Base-by-base conservation (phyloP, 2,113 vertebrate species). In the Australoheros scitulus region DNA sequence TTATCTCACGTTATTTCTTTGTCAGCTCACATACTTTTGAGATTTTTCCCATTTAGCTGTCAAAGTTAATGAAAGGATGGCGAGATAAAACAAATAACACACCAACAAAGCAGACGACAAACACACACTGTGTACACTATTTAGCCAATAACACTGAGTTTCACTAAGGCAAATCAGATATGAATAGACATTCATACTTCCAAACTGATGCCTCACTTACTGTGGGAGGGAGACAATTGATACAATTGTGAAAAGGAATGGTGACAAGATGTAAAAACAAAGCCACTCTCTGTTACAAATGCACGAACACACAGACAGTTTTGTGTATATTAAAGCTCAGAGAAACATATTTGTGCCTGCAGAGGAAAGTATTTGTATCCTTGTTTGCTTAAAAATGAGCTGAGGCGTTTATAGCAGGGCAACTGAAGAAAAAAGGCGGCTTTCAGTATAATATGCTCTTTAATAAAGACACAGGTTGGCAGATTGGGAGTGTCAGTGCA, bases 401-500 rank as follows among this genome's bases (percentile, higher is more conserved):
- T 20, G 58, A 65, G 80, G 63, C 61, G 41, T 76, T 89, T 88
- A 61, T 26, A 81, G 77, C n/a, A 24, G 14, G 58, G 22, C 7
- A 72, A 61, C 65, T 56, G 56, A 64, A 1, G 60, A 47, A 24
- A 50, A 34, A 76, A 52, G 75, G 64, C 24, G 17, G 79, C 83
- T 61, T 79, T 78, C 86, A 82, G 20, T 79, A 24, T 81, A 87
- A 93, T 91, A 79, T 81, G 88, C 61, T 86, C 87, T 93, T 94
- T 94, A 95, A 95, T 95, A 94, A 95, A 94, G 94, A 94, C 93
- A 82, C 88, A 78, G 83, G 88, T 90, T 89, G 85, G 87, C 89
- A 92, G 91, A 92, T 93, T 91, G 86, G 90, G 85, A 81, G 86
- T 93, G 94, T 95, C 94, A 87, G 83, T 91, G 88, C 83, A 77